Evolutionary conservation across 2,797 vertebrate genomes (phyloP), one percentile per base, ranked within the genome.

Genomic region (Hafferia zeledoni): DNA sequence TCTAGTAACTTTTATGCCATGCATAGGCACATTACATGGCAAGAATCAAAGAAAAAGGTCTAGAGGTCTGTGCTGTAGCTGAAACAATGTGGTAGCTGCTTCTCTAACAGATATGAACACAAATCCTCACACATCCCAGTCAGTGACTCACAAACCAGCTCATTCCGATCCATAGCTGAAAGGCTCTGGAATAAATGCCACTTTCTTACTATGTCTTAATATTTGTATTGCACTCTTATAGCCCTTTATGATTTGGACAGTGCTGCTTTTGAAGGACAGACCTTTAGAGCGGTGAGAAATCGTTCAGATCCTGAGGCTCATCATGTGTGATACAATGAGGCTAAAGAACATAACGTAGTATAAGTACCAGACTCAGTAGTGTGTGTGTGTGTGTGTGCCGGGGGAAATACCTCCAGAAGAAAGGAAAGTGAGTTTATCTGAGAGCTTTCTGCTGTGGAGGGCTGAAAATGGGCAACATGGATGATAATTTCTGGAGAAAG

Each of bases 401-500:
- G 28, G 33, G 8, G 14, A 63, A 93, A 65, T 46, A 79, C 79
- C 91, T 87, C 82, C 75, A 59, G 22, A 41, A 35, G 70, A 85
- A 53, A 82, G 55, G 60, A 23, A 84, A 56, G 17, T 15, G 75
- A 85, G 19, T 78, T 77, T 28, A 83, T 97, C 93, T 75, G 84
- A 95, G 90, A 93, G 94, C 55, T 88, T 82, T 86, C 86, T 95
- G 87, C 92, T 90, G 55, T 93, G 43, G 59, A 86, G 78, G 94
- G 82, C 90, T 96, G 81, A 84, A 98, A 97, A 92, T 64, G 87
- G 95, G 80, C 85, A 97, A 60, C 75, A 47, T 1, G 65, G 82
- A 95, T 92, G 87, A 84, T 80, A 94, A 97, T 92, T 95, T 91
- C 79, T 93, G 95, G 74, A 91, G 92, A 63, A 96, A 76, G 77